A percentile compares a stretch with the other conserved stretches of the same genome.
These are phyloP conservation scores for Seira sanloemensis DNA, from an alignment of 2,888 invertebrate genomes.

Conservation along the genomic window DNA sequence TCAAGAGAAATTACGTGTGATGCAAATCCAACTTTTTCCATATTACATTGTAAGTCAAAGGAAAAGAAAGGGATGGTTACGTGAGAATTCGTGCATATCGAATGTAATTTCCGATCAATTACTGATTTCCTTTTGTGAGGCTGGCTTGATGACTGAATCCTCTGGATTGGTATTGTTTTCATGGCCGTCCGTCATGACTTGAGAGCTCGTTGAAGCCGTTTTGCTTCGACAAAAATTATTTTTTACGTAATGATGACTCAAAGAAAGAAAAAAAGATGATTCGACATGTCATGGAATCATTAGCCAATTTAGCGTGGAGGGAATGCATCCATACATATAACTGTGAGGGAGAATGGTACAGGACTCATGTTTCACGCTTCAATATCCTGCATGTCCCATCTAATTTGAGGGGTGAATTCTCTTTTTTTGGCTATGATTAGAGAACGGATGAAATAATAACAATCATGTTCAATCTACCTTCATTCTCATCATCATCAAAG, in stretches of 20 bases:
- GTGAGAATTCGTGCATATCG: slow-evolving; percentile 71
- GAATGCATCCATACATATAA: not conserved
- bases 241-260: not conserved
- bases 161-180: slow-evolving; percentile 33
- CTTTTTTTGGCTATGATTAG: slow-evolving; percentile 6
- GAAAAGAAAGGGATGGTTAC: not conserved
- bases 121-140: slow-evolving; percentile 69
- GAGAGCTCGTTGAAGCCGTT: no score
- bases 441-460: slow-evolving; percentile 34
- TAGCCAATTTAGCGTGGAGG: not conserved
- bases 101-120: slow-evolving; percentile 74
- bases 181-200: slow-evolving; percentile 6
- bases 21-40: not conserved
- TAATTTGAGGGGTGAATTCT: not conserved
- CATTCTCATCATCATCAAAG: slow-evolving; percentile 2
- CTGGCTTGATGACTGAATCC: slow-evolving; percentile 12
- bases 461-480: not conserved
- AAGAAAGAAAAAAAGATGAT: not conserved
- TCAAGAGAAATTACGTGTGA: not conserved
- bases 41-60: no score
- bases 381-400: not conserved
- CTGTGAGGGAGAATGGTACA: not conserved
- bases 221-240: not conserved
- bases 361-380: not conserved
- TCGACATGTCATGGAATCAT: not conserved